Base-by-base conservation (phyloP, 2,888 invertebrate genomes). In the Drosophila borborema region DNA sequence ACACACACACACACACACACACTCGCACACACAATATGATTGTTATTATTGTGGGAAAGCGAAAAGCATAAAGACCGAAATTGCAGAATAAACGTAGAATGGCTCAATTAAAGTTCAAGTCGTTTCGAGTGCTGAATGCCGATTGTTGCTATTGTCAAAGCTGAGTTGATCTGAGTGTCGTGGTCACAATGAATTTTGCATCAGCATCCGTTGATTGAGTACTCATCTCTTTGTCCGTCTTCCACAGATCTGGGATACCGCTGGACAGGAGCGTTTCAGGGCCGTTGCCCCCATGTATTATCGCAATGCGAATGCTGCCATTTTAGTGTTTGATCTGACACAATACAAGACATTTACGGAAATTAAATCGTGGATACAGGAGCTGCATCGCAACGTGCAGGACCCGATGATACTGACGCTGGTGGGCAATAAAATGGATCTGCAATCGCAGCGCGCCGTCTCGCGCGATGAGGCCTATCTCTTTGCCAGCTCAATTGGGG, bases 211-310 rank as follows among this genome's bases (percentile, higher is more conserved):
- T 63, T 63, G 56, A 77, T 66, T 66, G 58, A 56, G 31, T 41
- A 48, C 54, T 54, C 45, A 56, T 59, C 38, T 23, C 20, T 45
- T 8, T 41, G 4, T 4, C 0, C 2, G 16, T 36, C 41, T 82
- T 90, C 2, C 16, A 16, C 72, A 93, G 93, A 91, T 93, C 62
- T 93, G 93, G 93, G 92, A 93, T 75, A 93, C 92, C n/a, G 93
- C 93, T 43, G 93, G 93, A 0, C 92, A 92, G 80, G 93, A 93
- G 82, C 91, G 92, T 7, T 98, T 98, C 92, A 95, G 97, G 70
- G 96, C 98, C 0, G 98, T 98, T 96, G 97, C 98, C 0, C 98
- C 98, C 9, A 97, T 98, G 97, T 98, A 98, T 92, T 98, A 98
- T 92, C 94, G 98, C 60, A 98, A 97, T 91, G 97, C 98, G 0